Base-by-base conservation (phyloP, 2,113 vertebrate genomes). In the Dascyllus trimaculatus region DNA sequence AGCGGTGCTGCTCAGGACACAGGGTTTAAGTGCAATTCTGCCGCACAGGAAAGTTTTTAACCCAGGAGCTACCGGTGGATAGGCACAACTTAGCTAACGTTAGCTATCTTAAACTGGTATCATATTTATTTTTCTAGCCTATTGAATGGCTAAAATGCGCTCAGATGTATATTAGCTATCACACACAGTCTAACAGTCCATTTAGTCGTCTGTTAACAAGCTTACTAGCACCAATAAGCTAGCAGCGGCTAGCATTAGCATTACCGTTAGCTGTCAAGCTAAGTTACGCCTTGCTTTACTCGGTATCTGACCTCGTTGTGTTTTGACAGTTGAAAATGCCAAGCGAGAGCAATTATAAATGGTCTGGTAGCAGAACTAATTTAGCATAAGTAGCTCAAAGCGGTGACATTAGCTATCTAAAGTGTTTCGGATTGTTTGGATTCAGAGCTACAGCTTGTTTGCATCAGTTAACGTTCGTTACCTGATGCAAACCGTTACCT, bases 211-310 rank as follows among this genome's bases (percentile, higher is more conserved):
- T 26, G 53, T 15, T 54, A 25, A 10, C 13, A 14, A 10, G n/a
- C 19, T 11, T n/a, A 17, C 14, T 35, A 15, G 2, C 35, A 11
- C 2, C 18, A 22, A 10, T n/a, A 38, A 17, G 49, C 51, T 68
- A 64, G 60, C 46, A 5, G 14, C 5, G 11, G 1, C n/a, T 24
- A 25, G n/a, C 3, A 51, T 53, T 89, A 82, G 64, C 81, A 4
- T 52, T 14, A n/a, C 21, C 14, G 11, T 58, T 71, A 84, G 65
- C 76, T 56, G 8, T 1, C 1, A 4, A 25, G 61, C 69, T 71
- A 10, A 45, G 11, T 51, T 48, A 5, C 21, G 5, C 19, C 5
- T 7, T 38, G 51, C 14, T 46, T 24, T 22, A n/a, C 11, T 3
- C 4, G 1, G 11, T 29, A 25, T 21, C 1, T 25, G 14, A 10